Evolutionary conservation across 2,113 vertebrate genomes (phyloP).

Genomic region (Caretta caretta): DNA sequence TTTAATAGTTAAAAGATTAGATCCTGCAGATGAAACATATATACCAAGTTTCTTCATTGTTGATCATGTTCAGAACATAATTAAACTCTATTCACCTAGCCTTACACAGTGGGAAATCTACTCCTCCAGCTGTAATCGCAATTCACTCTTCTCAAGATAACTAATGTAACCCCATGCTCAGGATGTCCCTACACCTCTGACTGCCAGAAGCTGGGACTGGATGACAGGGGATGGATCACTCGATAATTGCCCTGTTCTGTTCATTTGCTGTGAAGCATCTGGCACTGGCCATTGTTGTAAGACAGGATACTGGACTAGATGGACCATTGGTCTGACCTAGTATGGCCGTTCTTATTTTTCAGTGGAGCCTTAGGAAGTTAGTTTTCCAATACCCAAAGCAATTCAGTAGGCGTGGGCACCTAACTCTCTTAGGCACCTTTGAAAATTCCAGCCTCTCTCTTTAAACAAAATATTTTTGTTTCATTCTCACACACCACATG

Average conservation of each 20-base stretch:
- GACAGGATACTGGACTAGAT: too few species aligned
- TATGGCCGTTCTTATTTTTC: neutral
- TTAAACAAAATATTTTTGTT: neutral
- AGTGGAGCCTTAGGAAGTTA: neutral
- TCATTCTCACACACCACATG: neutral
- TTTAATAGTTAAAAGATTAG: constrained; percentile 89
- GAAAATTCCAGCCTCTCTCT: neutral
- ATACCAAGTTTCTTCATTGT: neutral
- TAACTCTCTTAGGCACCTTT: neutral
- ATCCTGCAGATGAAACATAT: constrained; percentile 74
- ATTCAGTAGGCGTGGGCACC: neutral
- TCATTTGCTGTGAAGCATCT: too few species aligned
- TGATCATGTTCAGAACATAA: neutral
- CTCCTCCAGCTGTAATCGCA: neutral
- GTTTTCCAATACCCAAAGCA: neutral
- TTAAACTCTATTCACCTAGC: neutral
- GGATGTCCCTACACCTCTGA: neutral
- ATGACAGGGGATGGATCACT: too few species aligned
- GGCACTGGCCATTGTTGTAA: too few species aligned
- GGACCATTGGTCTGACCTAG: too few species aligned
- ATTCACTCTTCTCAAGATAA: neutral
- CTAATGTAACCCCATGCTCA: neutral
- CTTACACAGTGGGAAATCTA: neutral
- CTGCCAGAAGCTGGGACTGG: too few species aligned
- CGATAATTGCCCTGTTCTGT: too few species aligned